A percentile compares a stretch with the other conserved stretches of the same genome.
Evolutionary conservation across 2,888 invertebrate species (phyloP).

Genomic region (Tenthredo scrophulariae): DNA sequence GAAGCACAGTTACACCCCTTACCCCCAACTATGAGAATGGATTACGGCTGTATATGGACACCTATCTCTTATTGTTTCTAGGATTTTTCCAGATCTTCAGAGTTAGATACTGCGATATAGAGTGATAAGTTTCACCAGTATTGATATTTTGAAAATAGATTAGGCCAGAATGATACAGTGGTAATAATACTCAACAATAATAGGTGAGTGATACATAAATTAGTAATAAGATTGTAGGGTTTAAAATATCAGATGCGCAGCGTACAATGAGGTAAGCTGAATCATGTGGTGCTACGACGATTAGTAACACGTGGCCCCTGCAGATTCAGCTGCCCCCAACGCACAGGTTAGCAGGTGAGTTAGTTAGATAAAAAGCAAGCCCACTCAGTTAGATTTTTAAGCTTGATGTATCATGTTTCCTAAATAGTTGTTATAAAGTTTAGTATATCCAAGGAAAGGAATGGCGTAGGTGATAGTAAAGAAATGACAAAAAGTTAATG

Average conservation of each 20-base stretch:
- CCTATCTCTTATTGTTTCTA: not conserved
- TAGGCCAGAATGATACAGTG: not conserved
- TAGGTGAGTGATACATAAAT: not conserved
- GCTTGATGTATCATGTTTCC: constrained; percentile 7
- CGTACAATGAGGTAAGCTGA: constrained; percentile 82
- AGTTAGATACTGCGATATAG: not conserved
- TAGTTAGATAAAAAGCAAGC: constrained; percentile 67
- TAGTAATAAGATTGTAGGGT: constrained; percentile 32
- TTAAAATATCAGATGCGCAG: constrained; percentile 63
- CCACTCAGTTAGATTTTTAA: constrained; percentile 18
- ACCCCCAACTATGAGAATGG: not conserved
- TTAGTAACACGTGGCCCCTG: constrained; percentile 80
- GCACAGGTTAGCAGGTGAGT: constrained; percentile 68
- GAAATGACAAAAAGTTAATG: not conserved
- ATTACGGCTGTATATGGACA: not conserved
- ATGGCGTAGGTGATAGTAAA: not conserved
- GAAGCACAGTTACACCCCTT: not conserved
- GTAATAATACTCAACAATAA: not conserved
- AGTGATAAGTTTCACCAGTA: not conserved
- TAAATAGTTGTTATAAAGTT: not conserved
- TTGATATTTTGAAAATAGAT: not conserved
- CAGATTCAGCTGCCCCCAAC: constrained; percentile 80
- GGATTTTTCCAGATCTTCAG: not conserved
- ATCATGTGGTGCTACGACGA: constrained; percentile 86
- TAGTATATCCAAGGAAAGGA: not conserved